Evolutionary conservation across 1,140 invertebrate species (phyloP).

Genomic region (Sminthurinus signatus): DNA sequence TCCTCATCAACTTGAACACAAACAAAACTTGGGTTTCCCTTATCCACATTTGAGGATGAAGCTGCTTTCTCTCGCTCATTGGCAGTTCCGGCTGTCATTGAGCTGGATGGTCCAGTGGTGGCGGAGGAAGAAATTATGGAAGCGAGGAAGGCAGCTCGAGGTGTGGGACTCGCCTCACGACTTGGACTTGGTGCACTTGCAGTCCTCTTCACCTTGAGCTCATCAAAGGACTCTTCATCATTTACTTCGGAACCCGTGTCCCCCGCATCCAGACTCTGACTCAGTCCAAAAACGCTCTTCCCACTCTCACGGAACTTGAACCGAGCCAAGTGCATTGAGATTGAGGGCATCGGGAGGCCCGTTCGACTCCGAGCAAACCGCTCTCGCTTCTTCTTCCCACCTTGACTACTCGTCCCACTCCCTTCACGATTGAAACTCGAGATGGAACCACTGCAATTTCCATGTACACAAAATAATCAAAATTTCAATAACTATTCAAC

Average conservation of each 20-base stretch:
- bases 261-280: conserved; percentile 33
- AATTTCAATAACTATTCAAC: too few species aligned
- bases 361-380: conserved; percentile 35
- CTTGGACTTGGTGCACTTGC: conserved; percentile 38
- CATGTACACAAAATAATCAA: too few species aligned
- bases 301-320: conserved; percentile 39
- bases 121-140: conserved; percentile 18
- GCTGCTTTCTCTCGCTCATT: not conserved
- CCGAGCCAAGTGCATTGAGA: conserved; percentile 34
- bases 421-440: conserved; percentile 20
- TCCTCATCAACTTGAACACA: conserved; percentile 26
- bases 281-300: conserved; percentile 28
- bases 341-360: conserved; percentile 31
- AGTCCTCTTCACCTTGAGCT: conserved; percentile 34
- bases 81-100: conserved; percentile 17
- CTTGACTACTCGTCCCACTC: conserved; percentile 8
- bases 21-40: conserved; percentile 5
- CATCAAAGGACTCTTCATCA: conserved; percentile 33
- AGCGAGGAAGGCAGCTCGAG: conserved; percentile 28
- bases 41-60: too few species aligned
- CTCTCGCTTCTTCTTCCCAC: conserved; percentile 38
- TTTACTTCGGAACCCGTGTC: conserved; percentile 24
- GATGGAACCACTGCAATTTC: conserved; percentile 21
- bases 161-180: conserved; percentile 31
- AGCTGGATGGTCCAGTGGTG: not conserved